A percentile compares a stretch with the other conserved stretches of the same genome.
Evolutionary conservation across 2,113 vertebrate genomes (phyloP).

Genomic region (Callipepla californica): DNA sequence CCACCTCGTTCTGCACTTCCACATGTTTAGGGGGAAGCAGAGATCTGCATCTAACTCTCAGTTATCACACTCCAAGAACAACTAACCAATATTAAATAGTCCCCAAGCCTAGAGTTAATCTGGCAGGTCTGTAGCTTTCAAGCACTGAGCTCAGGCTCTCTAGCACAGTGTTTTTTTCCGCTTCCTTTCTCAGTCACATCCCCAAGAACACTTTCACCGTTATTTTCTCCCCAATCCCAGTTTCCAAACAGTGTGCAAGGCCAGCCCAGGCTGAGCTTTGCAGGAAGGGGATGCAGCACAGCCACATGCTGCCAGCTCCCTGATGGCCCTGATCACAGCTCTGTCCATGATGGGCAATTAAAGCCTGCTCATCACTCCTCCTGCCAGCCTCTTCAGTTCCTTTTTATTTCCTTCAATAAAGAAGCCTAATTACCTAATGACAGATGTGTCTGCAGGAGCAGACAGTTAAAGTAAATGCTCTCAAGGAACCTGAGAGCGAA

Average conservation of each 20-base stretch:
- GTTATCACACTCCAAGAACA: not conserved
- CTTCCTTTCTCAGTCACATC: not conserved
- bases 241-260: not conserved
- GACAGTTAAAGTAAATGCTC: not conserved
- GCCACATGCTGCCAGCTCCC: not conserved
- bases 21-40: not conserved
- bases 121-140: rapidly evolving
- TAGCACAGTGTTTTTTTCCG: not conserved
- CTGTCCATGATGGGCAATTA: not conserved
- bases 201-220: not conserved
- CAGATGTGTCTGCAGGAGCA: not conserved
- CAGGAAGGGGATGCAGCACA: rapidly evolving
- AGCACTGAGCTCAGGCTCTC: not conserved
- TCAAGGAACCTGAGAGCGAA: not conserved
- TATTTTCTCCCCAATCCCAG: not conserved
- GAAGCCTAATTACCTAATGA: not conserved
- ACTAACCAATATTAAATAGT: not conserved
- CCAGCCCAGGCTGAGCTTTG: not conserved
- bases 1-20: not conserved
- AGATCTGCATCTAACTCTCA: not conserved
- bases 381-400: not conserved
- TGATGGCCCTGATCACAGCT: not conserved
- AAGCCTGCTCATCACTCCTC: not conserved
- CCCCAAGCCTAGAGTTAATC: not conserved
- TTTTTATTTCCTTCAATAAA: not conserved